Evolutionary conservation across 2,797 vertebrate species (phyloP).

Genomic region (Ptychobarbus kaznakovi): DNA sequence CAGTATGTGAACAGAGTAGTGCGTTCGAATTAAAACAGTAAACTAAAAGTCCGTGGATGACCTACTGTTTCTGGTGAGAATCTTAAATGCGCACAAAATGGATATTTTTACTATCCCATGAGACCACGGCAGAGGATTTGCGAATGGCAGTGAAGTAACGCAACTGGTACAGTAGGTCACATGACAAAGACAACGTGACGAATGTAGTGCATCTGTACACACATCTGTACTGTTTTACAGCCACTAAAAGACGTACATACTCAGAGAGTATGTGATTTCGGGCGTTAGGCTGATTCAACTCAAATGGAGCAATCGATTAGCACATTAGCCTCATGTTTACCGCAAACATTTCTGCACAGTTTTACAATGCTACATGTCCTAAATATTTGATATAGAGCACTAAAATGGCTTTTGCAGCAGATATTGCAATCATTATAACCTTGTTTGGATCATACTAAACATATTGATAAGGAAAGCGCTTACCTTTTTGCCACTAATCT

Average conservation of each 20-base stretch:
- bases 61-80: not conserved
- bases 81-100: not conserved
- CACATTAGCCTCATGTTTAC: not conserved
- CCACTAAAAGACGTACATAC: not conserved
- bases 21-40: no score
- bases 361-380: not conserved
- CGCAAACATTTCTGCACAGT: no score
- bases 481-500: slow-evolving; percentile 26
- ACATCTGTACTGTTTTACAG: not conserved
- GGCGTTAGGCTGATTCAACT: not conserved
- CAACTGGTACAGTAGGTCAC: not conserved
- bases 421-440: not conserved
- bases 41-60: not conserved
- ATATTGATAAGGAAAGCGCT: not conserved
- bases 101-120: not conserved
- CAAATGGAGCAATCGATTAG: not conserved
- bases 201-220: not conserved
- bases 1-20: not conserved
- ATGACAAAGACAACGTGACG: no score
- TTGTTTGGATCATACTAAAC: not conserved
- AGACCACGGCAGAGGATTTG: not conserved
- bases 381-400: not conserved
- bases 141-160: not conserved
- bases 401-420: slow-evolving; percentile 1
- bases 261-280: not conserved